Base-by-base conservation (phyloP, 2,888 invertebrate species). In the Biston betularia region DNA sequence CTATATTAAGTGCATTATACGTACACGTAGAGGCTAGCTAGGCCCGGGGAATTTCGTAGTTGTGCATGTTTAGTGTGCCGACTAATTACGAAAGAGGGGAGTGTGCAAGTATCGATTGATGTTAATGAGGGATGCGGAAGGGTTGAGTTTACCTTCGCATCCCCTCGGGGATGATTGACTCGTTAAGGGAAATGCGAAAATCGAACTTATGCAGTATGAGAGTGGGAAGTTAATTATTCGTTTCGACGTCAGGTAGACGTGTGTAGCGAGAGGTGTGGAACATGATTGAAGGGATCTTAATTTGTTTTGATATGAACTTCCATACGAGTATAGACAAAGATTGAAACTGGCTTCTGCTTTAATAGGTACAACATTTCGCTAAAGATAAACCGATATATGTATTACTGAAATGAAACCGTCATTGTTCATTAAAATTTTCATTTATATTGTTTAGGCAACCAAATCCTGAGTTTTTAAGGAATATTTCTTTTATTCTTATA, bases 1-100 rank as follows among this genome's bases (percentile, higher is more conserved):
- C 87, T 88, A 88, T 89, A 91, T 86, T 88, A 83, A 89, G 84
- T 92, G 92, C 92, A 92, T 88, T 91, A 92, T 90, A 90, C 69
- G 73, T 71, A 65, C 59, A 60, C 15, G 60, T 61, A 50, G 56
- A 61, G 70, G 68, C 76, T 88, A 84, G 73, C 77, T 76, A 78
- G 76, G 79, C 78, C 84, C 85, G 83, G 76, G 83, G 80, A 83
- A 84, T 83, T 86, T 85, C 77, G 87, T 90, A 90, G 89, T 89
- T 88, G 89, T 92, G 92, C 92, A 90, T 88, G 86, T 85, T 81
- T 77, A 75, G 77, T 77, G 85, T 78, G 80, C 77, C 60, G 63
- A 84, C 83, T 86, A 89, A 89, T 88, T 63, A 55, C 58, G 48
- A 56, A 35, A 38, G 56, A 52, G 52, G 61, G 62, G 53, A 59